Conservation (phyloP, 2,113 vertebrate species). For the Trematomus loennbergii region DNA sequence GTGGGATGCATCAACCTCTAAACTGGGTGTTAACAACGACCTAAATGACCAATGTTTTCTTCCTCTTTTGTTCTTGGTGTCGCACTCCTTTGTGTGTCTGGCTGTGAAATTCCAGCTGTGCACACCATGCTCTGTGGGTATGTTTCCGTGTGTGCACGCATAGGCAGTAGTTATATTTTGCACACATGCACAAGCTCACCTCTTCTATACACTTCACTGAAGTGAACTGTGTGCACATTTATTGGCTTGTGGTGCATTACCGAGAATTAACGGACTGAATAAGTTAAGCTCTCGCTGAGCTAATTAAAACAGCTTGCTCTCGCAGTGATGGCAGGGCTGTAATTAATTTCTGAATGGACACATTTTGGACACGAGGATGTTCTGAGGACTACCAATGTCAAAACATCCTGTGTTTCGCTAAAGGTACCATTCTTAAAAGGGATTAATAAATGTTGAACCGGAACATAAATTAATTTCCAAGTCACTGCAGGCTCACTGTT, state of each 20-base stretch:
- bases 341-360: slow-evolving; percentile 80
- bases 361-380: slow-evolving; percentile 71
- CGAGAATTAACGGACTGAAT: slow-evolving; percentile 76
- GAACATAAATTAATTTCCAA: slow-evolving; percentile 45
- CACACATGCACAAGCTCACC: not conserved
- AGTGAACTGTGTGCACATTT: slow-evolving; percentile 58
- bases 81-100: not conserved
- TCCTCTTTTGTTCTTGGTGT: slow-evolving; percentile 21
- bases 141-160: not conserved
- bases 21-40: slow-evolving; percentile 22
- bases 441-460: slow-evolving; percentile 43
- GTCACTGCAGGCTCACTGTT: slow-evolving; percentile 26
- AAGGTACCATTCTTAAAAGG: slow-evolving; percentile 48
- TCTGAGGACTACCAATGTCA: slow-evolving; percentile 68
- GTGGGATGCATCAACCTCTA: slow-evolving; percentile 33
- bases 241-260: slow-evolving; percentile 66
- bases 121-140: not conserved
- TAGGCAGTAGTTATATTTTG: not conserved
- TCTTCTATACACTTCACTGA: slow-evolving; percentile 8
- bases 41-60: slow-evolving; percentile 27
- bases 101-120: slow-evolving; percentile 23
- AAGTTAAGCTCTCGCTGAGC: slow-evolving; percentile 72
- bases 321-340: slow-evolving; percentile 66
- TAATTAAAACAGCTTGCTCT: slow-evolving; percentile 81
- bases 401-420: slow-evolving; percentile 50